Conservation (phyloP, 2,113 vertebrate species). For the Actenoides hombroni region DNA sequence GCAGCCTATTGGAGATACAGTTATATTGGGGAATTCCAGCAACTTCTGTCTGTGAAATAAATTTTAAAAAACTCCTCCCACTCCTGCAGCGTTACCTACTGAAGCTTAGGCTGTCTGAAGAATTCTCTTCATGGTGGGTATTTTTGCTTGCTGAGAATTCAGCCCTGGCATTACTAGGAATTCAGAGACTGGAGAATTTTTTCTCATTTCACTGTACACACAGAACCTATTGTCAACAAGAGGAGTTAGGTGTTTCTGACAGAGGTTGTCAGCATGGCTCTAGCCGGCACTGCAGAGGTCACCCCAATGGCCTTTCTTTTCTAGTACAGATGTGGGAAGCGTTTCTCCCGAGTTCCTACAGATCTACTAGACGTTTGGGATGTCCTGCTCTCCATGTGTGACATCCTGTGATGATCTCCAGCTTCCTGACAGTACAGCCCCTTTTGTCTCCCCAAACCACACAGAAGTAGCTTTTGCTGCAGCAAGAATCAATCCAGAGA, state of each 20-base stretch:
- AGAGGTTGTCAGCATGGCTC: neutral
- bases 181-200: neutral
- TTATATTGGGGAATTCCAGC: conserved; percentile 3
- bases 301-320: neutral
- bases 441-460: neutral
- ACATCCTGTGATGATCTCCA: neutral
- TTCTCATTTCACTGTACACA: neutral
- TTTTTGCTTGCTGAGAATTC: neutral
- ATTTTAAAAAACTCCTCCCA: neutral
- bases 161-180: neutral
- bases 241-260: neutral
- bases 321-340: neutral
- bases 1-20: neutral
- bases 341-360: neutral
- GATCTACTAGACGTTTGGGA: neutral
- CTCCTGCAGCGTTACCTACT: neutral
- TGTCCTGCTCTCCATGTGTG: neutral
- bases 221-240: neutral
- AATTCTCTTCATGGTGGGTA: neutral
- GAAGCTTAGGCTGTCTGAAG: neutral
- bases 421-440: neutral
- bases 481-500: neutral
- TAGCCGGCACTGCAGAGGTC: neutral
- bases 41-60: neutral
- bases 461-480: neutral